Evolutionary conservation across 2,888 invertebrate genomes (phyloP).

Genomic region (Eutolmus rufibarbis): DNA sequence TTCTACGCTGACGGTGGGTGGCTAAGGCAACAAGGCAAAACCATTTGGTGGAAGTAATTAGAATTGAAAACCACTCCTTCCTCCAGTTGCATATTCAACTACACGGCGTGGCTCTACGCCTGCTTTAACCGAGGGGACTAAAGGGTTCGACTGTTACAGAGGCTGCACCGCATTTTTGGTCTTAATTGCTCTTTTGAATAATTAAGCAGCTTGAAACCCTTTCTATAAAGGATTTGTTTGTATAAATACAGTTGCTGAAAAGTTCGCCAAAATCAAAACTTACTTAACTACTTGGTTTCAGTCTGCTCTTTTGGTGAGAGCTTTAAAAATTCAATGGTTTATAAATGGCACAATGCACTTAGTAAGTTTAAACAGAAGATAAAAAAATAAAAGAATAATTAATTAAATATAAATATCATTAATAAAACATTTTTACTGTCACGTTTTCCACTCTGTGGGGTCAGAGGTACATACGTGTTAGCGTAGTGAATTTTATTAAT

Average conservation of each 20-base stretch:
- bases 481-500: no score
- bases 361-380: no score
- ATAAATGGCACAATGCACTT: no score
- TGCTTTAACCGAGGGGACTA: neutral
- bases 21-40: neutral
- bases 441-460: no score
- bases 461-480: no score
- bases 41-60: neutral
- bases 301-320: neutral
- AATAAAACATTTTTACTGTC: no score
- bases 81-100: neutral
- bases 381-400: no score
- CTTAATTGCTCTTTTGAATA: neutral
- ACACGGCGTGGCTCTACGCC: neutral
- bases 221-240: neutral
- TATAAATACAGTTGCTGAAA: neutral
- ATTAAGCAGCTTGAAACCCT: neutral
- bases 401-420: no score
- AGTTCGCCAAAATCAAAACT: neutral
- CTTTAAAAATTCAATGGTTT: no score
- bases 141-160: neutral
- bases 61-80: neutral
- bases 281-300: neutral
- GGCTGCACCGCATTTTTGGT: neutral
- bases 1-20: neutral